Evolutionary conservation across 92 coral and sea anemone genomes (phyloP), one percentile per base, ranked within the genome.

Genomic region (Muricea muricata): DNA sequence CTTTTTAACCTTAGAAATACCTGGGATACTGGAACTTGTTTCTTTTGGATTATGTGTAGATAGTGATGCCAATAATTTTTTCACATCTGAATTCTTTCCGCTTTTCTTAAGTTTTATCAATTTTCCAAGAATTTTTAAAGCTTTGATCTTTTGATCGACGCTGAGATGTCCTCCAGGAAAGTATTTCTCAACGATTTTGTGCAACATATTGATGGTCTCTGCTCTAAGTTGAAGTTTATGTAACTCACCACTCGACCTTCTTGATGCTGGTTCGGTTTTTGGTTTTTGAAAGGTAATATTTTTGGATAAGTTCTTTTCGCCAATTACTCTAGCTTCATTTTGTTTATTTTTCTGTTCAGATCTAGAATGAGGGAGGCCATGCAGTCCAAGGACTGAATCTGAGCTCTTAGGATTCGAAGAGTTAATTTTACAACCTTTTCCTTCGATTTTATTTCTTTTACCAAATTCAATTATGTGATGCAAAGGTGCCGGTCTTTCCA

Each of bases 191-290:
- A 78, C 83, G 12, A 78, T 78, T 23, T 78, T 56, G 39, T 78
- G 83, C 55, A 78, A 46, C 83, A 78, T 78, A 8, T 72, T 78
- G 54, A 78, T 78, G n/a, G 83, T 78, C 72, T 78, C 83, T 30
- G 83, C 56, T 32, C 83, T 41, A 29, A 78, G 55, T 56, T 57
- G 69, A 17, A 78, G 69, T 35, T 58, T 78, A 25, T 78, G 83
- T 65, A 57, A 35, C 50, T 56, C 71, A 25, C 42, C 56, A 18
- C 30, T 40, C 15, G 83, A 56, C 14, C 81, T 26, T 25, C 24
- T 76, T n/a, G 47, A 28, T 32, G 25, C 47, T 17, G 31, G 34
- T 18, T 57, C 55, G 11, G 55, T 9, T 20, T 57, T 26, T 15
- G 71, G 54, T 24, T 78, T 78, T 55, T 76, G 37, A 18, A 76